These are phyloP conservation scores for Loriculus beryllinus DNA, from an alignment of 2,797 vertebrate species.

Conservation along the genomic window DNA sequence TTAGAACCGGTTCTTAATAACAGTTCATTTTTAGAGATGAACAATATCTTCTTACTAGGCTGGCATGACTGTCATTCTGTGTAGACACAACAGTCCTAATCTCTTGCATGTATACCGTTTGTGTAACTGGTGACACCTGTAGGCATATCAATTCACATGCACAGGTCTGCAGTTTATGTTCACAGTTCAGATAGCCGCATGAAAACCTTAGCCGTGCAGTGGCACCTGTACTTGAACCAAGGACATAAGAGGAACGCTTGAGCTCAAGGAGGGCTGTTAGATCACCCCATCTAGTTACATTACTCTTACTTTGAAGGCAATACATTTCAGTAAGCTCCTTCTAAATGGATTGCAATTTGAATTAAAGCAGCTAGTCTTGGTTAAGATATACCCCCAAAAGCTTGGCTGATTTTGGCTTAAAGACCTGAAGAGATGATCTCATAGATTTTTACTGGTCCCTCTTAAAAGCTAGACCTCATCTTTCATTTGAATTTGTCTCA, in stretches of 20 bases:
- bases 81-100: neutral
- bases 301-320: neutral
- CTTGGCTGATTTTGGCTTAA: neutral
- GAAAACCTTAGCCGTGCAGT: neutral
- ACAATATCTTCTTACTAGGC: neutral
- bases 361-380: neutral
- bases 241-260: neutral
- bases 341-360: neutral
- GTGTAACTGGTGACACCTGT: neutral
- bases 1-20: neutral
- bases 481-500: neutral
- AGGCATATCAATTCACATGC: neutral
- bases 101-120: no score
- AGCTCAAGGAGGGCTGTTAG: neutral
- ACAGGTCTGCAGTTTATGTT: neutral
- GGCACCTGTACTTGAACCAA: neutral
- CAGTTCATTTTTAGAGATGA: neutral
- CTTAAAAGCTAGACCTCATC: neutral
- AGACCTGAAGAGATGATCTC: neutral
- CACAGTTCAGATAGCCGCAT: accelerated
- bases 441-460: neutral
- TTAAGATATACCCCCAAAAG: neutral
- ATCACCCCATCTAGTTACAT: no score
- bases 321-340: neutral
- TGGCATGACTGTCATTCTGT: neutral